Conservation (phyloP, 2,113 vertebrate genomes). For the Neoarius graeffei region DNA sequence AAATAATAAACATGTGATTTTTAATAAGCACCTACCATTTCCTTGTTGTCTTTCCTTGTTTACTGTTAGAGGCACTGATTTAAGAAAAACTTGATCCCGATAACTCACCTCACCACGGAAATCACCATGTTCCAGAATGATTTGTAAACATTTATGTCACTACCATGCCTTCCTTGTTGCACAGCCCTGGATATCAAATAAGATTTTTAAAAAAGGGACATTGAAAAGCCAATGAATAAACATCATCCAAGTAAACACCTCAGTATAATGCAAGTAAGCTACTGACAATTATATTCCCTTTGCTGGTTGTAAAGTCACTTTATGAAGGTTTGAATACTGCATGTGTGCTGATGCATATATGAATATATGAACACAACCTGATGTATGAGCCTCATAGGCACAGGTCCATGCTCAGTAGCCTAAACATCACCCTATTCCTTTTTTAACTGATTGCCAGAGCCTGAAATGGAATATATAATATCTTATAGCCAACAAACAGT, state of each 20-base stretch:
- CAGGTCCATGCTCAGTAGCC: background rate
- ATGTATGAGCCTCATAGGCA: conserved; percentile 2
- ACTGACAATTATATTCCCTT: conserved; percentile 32
- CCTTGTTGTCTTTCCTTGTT: background rate
- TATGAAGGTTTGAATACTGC: conserved; percentile 13
- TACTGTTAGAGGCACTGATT: conserved; percentile 46
- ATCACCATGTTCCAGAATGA: conserved; percentile 29
- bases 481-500: background rate
- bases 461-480: background rate
- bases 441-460: background rate
- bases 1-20: background rate
- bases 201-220: conserved; percentile 1
- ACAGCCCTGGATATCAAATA: conserved; percentile 31
- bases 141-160: conserved; percentile 29
- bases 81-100: conserved; percentile 3
- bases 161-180: conserved; percentile 42
- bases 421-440: background rate
- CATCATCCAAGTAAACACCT: conserved; percentile 37
- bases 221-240: conserved; percentile 49
- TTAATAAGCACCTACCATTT: background rate
- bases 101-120: conserved; percentile 27
- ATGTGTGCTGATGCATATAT: conserved; percentile 4
- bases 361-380: conserved; percentile 3
- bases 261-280: conserved; percentile 15
- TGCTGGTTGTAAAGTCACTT: conserved; percentile 4